Evolutionary conservation across 2,888 invertebrate genomes (phyloP).

Genomic region (Eutolmus rufibarbis): DNA sequence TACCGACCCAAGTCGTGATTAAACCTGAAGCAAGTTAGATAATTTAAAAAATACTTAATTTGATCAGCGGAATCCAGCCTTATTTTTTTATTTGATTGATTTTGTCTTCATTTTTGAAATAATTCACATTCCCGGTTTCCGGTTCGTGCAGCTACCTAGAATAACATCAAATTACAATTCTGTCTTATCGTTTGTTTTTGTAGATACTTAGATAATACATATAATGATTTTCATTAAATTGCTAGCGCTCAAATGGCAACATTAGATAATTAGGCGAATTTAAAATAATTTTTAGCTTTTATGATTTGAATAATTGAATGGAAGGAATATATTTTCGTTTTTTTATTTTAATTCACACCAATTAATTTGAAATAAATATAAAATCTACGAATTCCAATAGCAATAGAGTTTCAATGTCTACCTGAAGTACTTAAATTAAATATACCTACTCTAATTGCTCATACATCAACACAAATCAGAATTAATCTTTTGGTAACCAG

Average conservation of each 20-base stretch:
- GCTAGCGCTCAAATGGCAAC: background rate
- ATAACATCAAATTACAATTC: background rate
- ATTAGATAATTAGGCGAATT: background rate
- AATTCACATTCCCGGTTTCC: no score
- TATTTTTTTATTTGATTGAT: background rate
- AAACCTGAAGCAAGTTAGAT: background rate
- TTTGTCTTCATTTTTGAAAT: background rate
- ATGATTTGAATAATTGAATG: background rate
- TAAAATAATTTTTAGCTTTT: background rate
- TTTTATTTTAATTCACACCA: background rate
- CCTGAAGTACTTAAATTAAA: background rate
- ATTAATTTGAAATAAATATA: background rate
- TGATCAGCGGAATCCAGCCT: background rate
- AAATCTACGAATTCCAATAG: background rate
- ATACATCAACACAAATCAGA: background rate
- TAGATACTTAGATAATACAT: background rate
- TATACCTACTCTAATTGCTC: background rate
- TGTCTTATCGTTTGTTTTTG: background rate
- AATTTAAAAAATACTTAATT: background rate
- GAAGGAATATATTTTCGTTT: background rate
- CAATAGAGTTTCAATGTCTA: background rate
- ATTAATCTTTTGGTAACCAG: slow-evolving; percentile 20
- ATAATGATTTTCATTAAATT: background rate
- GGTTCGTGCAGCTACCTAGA: background rate
- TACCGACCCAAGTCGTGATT: background rate